Evolutionary conservation across 2,113 vertebrate genomes (phyloP).

Genomic region (Madoqua kirkii): DNA sequence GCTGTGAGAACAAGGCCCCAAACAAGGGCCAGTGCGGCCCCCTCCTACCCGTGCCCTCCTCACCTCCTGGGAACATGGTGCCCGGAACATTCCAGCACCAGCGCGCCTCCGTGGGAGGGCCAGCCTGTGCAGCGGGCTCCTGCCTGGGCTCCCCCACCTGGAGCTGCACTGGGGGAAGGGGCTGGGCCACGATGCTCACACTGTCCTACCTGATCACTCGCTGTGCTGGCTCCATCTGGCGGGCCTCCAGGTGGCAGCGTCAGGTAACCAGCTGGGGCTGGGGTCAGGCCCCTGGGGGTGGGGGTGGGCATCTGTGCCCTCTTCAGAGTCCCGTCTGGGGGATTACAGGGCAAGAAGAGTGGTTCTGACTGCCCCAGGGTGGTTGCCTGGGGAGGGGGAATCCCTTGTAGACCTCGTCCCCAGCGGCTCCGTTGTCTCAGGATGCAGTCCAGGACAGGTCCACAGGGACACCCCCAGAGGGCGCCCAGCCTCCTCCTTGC

Average conservation of each 20-base stretch:
- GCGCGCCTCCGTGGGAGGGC: neutral
- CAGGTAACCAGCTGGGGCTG: constrained; percentile 62
- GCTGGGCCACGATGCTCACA: constrained; percentile 69
- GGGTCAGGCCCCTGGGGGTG: neutral
- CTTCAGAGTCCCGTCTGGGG: neutral
- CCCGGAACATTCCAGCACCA: constrained; percentile 36
- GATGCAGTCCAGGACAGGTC: neutral
- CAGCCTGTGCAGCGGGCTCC: neutral
- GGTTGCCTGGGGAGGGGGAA: neutral
- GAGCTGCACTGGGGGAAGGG: neutral
- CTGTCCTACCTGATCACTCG: constrained; percentile 73
- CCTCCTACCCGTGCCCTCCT: constrained; percentile 32
- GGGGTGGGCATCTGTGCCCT: neutral
- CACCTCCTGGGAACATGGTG: constrained; percentile 17
- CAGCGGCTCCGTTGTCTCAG: neutral
- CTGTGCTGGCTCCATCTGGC: constrained; percentile 47
- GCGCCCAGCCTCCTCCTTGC: accelerated
- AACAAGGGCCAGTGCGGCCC: neutral
- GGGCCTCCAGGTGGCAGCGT: neutral
- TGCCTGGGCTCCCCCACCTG: neutral
- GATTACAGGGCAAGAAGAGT: neutral
- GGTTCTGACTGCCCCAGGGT: neutral
- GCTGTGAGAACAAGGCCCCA: constrained; percentile 10
- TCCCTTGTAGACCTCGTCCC: neutral
- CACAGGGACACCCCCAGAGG: accelerated